Percentiles rank a stretch among this genome's conserved stretches.
Evolutionary conservation across 2,888 invertebrate genomes (phyloP).

Genomic region (Melanophora roralis): DNA sequence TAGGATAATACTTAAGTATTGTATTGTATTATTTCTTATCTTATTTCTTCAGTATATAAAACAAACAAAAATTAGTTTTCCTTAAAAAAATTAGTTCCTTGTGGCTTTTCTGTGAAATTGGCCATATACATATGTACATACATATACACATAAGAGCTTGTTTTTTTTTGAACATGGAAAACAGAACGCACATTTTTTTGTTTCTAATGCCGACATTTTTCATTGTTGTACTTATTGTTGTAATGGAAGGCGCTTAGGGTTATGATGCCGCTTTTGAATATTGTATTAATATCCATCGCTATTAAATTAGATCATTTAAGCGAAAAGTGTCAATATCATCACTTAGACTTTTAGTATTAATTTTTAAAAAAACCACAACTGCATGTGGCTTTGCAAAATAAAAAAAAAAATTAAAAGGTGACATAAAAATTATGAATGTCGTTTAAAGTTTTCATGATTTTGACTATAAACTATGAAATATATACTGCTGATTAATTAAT

Average conservation of each 20-base stretch:
- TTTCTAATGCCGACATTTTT: conserved; percentile 43
- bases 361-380: conserved; percentile 31
- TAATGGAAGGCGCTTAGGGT: conserved; percentile 54
- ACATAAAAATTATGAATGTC: conserved; percentile 7
- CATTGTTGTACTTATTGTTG: background rate
- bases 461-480: too few species aligned
- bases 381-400: background rate
- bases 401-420: conserved; percentile 25
- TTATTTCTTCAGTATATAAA: too few species aligned
- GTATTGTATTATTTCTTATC: too few species aligned
- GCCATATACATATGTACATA: background rate
- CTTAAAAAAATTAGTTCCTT: too few species aligned
- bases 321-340: conserved; percentile 62
- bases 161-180: background rate
- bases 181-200: background rate
- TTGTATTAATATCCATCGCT: conserved; percentile 1
- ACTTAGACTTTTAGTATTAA: conserved; percentile 52
- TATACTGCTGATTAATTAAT: background rate
- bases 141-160: background rate
- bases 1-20: too few species aligned
- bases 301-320: conserved; percentile 59
- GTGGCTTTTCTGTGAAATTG: too few species aligned
- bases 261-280: background rate
- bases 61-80: too few species aligned
- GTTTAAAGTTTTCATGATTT: background rate